Evolutionary conservation across 2,113 vertebrate species (phyloP).

Genomic region (Empidonax alnorum): DNA sequence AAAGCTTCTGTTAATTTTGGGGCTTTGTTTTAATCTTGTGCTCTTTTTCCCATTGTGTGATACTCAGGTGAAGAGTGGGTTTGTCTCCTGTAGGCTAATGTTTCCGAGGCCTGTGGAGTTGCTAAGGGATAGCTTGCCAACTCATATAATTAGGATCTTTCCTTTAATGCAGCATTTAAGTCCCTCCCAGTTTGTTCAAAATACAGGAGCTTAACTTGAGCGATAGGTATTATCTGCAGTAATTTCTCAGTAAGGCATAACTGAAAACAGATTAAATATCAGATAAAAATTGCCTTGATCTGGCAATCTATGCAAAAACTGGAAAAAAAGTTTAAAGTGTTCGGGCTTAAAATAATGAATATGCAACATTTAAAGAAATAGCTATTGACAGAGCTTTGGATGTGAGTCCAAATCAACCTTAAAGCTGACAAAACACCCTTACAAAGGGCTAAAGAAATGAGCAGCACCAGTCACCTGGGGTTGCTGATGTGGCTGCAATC

Average conservation of each 20-base stretch:
- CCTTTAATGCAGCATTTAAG: background rate
- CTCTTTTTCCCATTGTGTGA: background rate
- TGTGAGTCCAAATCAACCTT: fast-evolving
- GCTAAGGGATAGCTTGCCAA: background rate
- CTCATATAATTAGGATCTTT: background rate
- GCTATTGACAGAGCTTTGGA: background rate
- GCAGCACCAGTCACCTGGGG: background rate
- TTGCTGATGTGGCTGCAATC: background rate
- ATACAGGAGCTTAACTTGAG: background rate
- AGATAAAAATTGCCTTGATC: background rate
- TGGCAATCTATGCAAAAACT: background rate
- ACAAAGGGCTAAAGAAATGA: background rate
- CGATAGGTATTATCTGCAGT: background rate
- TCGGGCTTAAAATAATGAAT: background rate
- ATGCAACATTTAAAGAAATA: background rate
- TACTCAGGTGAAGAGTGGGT: background rate
- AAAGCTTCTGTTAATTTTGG: background rate
- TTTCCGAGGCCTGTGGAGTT: background rate
- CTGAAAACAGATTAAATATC: background rate
- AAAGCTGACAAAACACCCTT: background rate
- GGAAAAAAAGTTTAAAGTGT: background rate
- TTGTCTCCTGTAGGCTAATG: background rate
- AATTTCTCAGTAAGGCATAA: background rate
- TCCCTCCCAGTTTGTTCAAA: background rate
- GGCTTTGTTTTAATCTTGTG: background rate